These are phyloP conservation scores for Paradoxurus hermaphroditus DNA, from an alignment of 2,113 vertebrate species.

Conservation along the genomic window DNA sequence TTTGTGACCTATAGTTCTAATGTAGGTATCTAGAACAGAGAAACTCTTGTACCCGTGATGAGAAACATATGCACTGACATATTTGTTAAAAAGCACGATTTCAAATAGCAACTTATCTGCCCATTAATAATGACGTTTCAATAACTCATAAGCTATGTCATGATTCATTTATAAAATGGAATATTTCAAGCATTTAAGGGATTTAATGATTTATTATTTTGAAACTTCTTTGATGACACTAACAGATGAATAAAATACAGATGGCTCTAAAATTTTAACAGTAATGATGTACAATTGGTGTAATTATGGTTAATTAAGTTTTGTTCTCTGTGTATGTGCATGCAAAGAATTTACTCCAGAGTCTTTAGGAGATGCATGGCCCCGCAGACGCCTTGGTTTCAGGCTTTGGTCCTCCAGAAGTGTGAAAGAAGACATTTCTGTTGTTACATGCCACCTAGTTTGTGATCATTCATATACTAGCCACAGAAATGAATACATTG, in stretches of 20 bases:
- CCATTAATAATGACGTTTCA: not conserved
- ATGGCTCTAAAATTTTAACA: not conserved
- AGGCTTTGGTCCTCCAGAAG: not conserved
- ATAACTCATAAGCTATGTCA: not conserved
- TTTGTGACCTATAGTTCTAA: not conserved
- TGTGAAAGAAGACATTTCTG: not conserved
- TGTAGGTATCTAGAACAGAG: not conserved
- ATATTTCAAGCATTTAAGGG: not conserved
- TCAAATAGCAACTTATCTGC: not conserved
- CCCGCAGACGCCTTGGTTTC: not conserved
- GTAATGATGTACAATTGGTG: not conserved
- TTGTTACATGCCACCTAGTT: not conserved
- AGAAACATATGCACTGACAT: not conserved
- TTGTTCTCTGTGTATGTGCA: not conserved
- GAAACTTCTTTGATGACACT: not conserved
- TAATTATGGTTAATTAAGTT: not conserved
- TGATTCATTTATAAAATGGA: not conserved
- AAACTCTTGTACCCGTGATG: not conserved
- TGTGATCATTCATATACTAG: not conserved
- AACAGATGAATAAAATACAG: not conserved
- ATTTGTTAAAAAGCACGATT: not conserved
- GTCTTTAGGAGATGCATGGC: not conserved
- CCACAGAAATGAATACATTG: not conserved
- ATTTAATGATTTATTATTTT: conserved; percentile 4
- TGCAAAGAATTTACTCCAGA: not conserved